phyloP scores from a whole-genome alignment of 2,113 vertebrate species.

The Melospiza georgiana region DNA sequence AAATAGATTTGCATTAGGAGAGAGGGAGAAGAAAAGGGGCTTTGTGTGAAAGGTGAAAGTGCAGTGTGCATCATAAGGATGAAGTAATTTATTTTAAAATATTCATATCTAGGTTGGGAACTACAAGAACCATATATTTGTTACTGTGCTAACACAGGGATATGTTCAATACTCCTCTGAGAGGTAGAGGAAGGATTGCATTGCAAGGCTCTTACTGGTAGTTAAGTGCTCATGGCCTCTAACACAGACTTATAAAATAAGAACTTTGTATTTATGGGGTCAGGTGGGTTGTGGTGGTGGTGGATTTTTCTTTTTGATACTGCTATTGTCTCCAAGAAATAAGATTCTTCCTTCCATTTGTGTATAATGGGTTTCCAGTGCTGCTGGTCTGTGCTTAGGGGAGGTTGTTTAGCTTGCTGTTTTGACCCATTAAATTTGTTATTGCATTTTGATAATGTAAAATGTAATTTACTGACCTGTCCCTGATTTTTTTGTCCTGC shows the following conservation, averaged over 20 bases:
- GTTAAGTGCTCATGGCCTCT: not conserved
- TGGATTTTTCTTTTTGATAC: not conserved
- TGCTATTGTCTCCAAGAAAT: not conserved
- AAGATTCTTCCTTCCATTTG: not conserved
- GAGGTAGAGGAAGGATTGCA: not conserved
- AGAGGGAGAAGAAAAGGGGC: not conserved
- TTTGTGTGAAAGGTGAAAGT: not conserved
- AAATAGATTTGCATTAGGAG: not conserved
- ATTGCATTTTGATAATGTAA: not conserved
- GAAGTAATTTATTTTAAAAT: not conserved
- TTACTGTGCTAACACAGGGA: not conserved
- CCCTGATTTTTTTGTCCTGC: not conserved
- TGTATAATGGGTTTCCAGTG: not conserved
- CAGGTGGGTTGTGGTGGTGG: accelerated
- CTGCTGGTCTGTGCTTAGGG: not conserved
- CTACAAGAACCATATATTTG: not conserved
- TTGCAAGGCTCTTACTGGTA: not conserved
- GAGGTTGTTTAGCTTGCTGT: not conserved
- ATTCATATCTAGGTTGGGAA: not conserved
- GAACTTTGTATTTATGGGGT: not conserved
- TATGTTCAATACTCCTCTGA: not conserved
- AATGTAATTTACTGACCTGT: not conserved
- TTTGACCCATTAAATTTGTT: not conserved
- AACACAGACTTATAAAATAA: not conserved
- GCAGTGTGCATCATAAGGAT: not conserved